Evolutionary conservation across 2,888 invertebrate species (phyloP), one percentile per base, ranked within the genome.

Genomic region (Orthonychiurus folsomi): DNA sequence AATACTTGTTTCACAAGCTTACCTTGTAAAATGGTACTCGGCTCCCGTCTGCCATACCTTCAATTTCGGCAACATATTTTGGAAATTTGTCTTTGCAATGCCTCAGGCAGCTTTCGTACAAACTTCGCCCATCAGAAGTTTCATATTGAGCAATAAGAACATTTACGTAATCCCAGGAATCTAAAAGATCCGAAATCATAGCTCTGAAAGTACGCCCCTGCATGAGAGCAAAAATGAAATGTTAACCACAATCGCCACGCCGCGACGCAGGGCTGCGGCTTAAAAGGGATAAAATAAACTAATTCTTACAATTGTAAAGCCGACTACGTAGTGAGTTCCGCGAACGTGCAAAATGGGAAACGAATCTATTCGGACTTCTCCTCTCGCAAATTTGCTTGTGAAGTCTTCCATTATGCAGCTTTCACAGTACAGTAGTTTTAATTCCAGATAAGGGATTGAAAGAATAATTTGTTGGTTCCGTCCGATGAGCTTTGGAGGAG

Each of bases 11-110:
- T 21, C 9, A 53, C 20, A 53, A 18, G 48, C 1, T 76, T 76
- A 89, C 91, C 83, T 89, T 86, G 72, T 88, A 79, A 76, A 92
- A 92, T 0, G 89, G 86, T 2, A 92, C 86, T 69, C 85, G 81
- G 1, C 91, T 86, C 0, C 92, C 92, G 75, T 90, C 89, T 5
- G 92, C 88, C n/a, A 86, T 83, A 5, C 92, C 92, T 75, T 88
- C 84, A 50, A 93, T 80, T 78, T 93, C 92, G 65, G 84, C 81
- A 1, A 92, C 80, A 74, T 92, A 92, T 73, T 89, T 87, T 0
- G 92, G 91, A 77, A 84, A 91, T 71, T 85, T 84, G 56, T 80
- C 77, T 71, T 83, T 83, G 70, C 87, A 85, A 67, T 82, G 82
- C 2, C 80, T 81, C 53, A 92, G 79, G 0, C 89, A 89, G 62